These are phyloP conservation scores for Drosophila carrolli DNA, from an alignment of 1,140 invertebrate genomes.

Conservation along the genomic window DNA sequence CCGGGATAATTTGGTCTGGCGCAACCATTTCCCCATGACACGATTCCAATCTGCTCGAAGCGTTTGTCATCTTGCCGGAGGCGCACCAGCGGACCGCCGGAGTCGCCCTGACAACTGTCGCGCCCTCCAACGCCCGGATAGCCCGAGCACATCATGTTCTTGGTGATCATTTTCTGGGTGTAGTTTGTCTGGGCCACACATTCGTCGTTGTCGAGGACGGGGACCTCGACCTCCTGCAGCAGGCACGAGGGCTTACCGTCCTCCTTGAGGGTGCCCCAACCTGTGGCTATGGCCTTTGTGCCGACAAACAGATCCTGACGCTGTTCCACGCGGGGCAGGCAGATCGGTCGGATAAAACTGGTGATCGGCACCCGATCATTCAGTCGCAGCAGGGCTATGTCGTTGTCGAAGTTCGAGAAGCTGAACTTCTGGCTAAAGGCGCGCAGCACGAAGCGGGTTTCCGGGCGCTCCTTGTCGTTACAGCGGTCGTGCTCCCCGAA, in stretches of 20 bases:
- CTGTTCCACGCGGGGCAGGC: conserved; percentile 88
- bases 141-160: conserved; percentile 95
- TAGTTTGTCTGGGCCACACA: conserved; percentile 92
- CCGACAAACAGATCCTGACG: conserved; percentile 88
- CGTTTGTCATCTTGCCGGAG: conserved; percentile 89
- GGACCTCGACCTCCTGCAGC: conserved; percentile 92
- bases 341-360: conserved; percentile 91
- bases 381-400: conserved; percentile 92
- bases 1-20: conserved; percentile 90
- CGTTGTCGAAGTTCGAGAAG: conserved; percentile 93
- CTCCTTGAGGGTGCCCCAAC: conserved; percentile 94
- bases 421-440: conserved; percentile 91
- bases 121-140: conserved; percentile 90
- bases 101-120: conserved; percentile 96
- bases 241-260: conserved; percentile 92
- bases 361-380: conserved; percentile 91
- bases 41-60: conserved; percentile 91
- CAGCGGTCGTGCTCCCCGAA: conserved; percentile 94
- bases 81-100: conserved; percentile 93
- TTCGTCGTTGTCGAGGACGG: conserved; percentile 91
- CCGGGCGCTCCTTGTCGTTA: conserved; percentile 88
- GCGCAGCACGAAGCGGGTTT: conserved; percentile 90
- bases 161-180: conserved; percentile 91
- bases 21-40: conserved; percentile 89
- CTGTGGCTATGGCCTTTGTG: conserved; percentile 89